These are phyloP conservation scores for Coracopsis vasa DNA, from an alignment of 2,113 vertebrate genomes.

Conservation along the genomic window DNA sequence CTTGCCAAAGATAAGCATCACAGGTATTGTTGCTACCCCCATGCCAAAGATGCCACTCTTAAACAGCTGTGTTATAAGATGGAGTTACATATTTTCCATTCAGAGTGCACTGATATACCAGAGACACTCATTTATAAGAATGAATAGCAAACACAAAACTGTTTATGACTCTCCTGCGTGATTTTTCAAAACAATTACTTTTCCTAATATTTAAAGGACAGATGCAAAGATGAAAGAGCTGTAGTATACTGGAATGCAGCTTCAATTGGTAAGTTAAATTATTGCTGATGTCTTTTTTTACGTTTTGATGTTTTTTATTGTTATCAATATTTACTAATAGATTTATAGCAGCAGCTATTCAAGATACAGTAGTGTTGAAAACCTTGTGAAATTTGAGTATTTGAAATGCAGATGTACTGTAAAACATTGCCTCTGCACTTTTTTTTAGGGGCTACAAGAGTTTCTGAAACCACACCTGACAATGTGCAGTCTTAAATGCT, in stretches of 20 bases:
- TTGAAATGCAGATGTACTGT: neutral
- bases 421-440: neutral
- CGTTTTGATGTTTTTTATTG: neutral
- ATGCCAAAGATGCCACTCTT: neutral
- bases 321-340: neutral
- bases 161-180: neutral
- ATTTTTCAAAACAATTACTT: neutral
- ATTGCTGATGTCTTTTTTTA: neutral
- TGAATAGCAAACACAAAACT: neutral
- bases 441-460: neutral
- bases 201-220: neutral
- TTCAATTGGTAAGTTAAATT: neutral
- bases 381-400: neutral
- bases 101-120: neutral
- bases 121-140: neutral
- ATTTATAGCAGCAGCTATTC: neutral
- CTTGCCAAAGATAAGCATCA: neutral
- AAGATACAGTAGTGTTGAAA: neutral
- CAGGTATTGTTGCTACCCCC: neutral
- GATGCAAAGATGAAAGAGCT: neutral
- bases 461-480: neutral
- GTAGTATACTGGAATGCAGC: neutral
- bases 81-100: neutral
- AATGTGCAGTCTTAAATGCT: conserved; percentile 13
- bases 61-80: neutral